A percentile compares a stretch with the other conserved stretches of the same genome.
phyloP scores from a whole-genome alignment of 2,113 vertebrate species.

The Rhagologus leucostigma region DNA sequence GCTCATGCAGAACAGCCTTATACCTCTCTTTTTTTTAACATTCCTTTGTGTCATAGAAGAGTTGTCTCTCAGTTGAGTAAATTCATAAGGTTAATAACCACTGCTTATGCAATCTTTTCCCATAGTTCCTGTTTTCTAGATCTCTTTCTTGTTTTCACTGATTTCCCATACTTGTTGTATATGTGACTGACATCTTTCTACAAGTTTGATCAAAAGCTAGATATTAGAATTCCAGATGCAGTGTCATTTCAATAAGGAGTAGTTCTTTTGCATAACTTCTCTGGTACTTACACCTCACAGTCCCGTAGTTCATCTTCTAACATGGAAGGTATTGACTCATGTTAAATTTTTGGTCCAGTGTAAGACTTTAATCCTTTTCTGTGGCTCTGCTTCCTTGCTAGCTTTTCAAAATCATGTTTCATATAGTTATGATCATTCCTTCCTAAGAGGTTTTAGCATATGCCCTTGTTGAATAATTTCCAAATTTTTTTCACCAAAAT shows the following conservation, averaged over 20 bases:
- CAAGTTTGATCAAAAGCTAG: background rate
- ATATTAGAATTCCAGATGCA: background rate
- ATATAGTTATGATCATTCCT: background rate
- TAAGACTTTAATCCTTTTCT: background rate
- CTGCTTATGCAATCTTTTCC: background rate
- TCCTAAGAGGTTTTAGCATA: background rate
- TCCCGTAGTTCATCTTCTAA: background rate
- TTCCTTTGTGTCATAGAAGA: background rate
- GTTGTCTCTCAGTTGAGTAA: background rate
- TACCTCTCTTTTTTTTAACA: background rate
- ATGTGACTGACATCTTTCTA: background rate
- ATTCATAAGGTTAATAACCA: background rate
- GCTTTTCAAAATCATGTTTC: background rate
- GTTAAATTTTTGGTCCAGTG: background rate
- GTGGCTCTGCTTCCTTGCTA: background rate
- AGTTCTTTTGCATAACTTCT: background rate
- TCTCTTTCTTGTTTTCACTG: background rate
- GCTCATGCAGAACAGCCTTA: background rate
- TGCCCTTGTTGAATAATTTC: background rate
- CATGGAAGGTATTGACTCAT: background rate
- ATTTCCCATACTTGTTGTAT: background rate
- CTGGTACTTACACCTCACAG: background rate
- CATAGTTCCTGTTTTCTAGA: background rate
- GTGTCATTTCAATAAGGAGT: background rate
- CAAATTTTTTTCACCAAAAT: background rate